Evolutionary conservation across 2,888 invertebrate genomes (phyloP), one percentile per base, ranked within the genome.

Genomic region (Zaprionus bogoriensis): DNA sequence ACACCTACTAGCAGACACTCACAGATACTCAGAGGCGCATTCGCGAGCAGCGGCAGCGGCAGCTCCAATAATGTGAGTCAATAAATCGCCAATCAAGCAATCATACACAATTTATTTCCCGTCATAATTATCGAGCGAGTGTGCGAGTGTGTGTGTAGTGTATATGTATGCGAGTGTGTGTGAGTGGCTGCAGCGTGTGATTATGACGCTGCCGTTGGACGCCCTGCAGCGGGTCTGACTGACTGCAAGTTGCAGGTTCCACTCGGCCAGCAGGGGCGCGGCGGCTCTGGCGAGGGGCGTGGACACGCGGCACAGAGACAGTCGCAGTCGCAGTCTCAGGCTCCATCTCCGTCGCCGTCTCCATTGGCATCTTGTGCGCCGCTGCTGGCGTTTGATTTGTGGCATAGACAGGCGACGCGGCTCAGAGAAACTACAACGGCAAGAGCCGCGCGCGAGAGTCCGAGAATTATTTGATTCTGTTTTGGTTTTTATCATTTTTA

Each of bases 51-150:
- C 48, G 61, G 68, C 69, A 66, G 50, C 71, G 54, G 65, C 78
- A 66, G 71, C 80, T 81, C 72, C 78, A 81, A 87, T 87, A 82
- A 82, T 86, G 83, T 80, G 84, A 87, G 87, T 84, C 87, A 85
- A 89, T 90, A 90, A 89, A 89, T 88, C 88, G 87, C 79, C 84
- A 83, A 88, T 86, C 82, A 79, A 87, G 84, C 88, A 87, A 88
- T 90, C 89, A 89, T 82, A 84, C 80, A 88, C 81, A 90, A 89
- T 88, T 90, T 89, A 89, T 90, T 86, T 87, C 86, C 88, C 85
- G 85, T 89, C 90, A 90, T 89, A 89, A 90, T 89, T 87, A 86
- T 87, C 79, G 74, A 71, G 67, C 53, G 42, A 38, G 38, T 42
- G 51, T 58, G 38, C 50, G 45, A 47, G 27, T 27, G 22, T 30